These are phyloP conservation scores for Peromyscus californicus DNA, from an alignment of 2,113 vertebrate genomes.

Conservation along the genomic window DNA sequence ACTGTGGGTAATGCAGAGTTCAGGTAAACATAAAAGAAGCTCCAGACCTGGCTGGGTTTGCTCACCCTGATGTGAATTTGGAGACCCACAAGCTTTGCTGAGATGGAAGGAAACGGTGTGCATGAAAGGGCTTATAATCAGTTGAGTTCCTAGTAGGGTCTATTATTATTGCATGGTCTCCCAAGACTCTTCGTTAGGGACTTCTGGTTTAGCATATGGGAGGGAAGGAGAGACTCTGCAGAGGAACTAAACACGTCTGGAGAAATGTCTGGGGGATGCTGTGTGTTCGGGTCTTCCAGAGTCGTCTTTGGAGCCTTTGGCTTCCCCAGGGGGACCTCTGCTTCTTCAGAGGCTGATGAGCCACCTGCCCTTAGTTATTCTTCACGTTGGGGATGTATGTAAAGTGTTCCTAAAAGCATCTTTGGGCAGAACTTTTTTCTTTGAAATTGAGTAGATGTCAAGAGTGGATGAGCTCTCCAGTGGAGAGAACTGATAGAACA, in stretches of 20 bases:
- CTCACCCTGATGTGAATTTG: not conserved
- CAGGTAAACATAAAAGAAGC: not conserved
- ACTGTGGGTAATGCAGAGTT: not conserved
- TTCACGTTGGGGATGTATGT: not conserved
- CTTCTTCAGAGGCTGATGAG: not conserved
- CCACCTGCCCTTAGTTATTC: not conserved
- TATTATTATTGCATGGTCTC: not conserved
- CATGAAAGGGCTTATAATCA: not conserved
- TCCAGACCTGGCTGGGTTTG: not conserved
- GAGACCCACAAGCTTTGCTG: not conserved
- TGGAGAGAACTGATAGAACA: not conserved
- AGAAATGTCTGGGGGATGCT: not conserved
- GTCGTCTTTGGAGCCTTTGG: not conserved
- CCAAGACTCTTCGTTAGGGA: not conserved
- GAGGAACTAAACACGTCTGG: not conserved
- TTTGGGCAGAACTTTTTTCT: not conserved
- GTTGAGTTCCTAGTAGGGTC: not conserved
- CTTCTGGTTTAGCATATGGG: not conserved
- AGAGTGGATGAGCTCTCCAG: not conserved
- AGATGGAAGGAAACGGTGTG: not conserved
- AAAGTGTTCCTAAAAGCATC: not conserved
- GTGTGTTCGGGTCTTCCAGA: not conserved
- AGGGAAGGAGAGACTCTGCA: not conserved
- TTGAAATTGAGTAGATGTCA: not conserved
- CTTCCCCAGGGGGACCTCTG: not conserved